Evolutionary conservation across 1,140 invertebrate genomes (phyloP).

Genomic region (Eueides isabella): DNA sequence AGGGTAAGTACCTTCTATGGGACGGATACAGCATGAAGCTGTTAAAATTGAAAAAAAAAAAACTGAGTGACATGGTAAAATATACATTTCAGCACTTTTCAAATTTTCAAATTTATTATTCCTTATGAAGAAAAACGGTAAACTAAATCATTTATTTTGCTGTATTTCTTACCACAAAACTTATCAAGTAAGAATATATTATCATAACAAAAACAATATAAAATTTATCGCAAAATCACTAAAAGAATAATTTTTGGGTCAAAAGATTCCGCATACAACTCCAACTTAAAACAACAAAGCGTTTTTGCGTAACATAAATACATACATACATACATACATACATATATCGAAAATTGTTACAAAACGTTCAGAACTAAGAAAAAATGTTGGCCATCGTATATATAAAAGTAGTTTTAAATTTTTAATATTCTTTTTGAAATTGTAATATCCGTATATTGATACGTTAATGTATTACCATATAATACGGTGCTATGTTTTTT

Average conservation of each 20-base stretch:
- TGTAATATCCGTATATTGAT: slow-evolving; percentile 17
- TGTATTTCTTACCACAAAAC: too few relatives aligned
- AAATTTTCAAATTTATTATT: too few relatives aligned
- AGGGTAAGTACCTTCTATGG: too few relatives aligned
- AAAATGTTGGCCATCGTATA: slow-evolving; percentile 51
- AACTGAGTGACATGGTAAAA: too few relatives aligned
- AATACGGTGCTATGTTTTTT: slow-evolving; percentile 47
- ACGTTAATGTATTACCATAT: slow-evolving; percentile 50
- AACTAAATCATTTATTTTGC: too few relatives aligned
- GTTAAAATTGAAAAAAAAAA: too few relatives aligned
- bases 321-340: background rate
- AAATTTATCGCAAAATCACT: background rate
- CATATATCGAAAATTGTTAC: slow-evolving; percentile 23
- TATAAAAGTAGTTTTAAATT: slow-evolving; percentile 44
- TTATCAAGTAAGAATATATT: background rate
- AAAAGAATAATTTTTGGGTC: slow-evolving; percentile 15
- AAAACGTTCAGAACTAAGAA: slow-evolving; percentile 26
- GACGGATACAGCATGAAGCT: too few relatives aligned
- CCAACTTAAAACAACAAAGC: slow-evolving; percentile 34
- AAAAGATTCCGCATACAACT: slow-evolving; percentile 7
- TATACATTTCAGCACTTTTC: too few relatives aligned
- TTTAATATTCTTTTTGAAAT: slow-evolving; percentile 39
- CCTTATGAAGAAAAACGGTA: too few relatives aligned
- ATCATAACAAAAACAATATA: background rate
- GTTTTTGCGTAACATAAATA: slow-evolving; percentile 17